A percentile compares a stretch with the other conserved stretches of the same genome.
These are phyloP conservation scores for Pollimyrus isidori DNA, from an alignment of 2,113 vertebrate species.

Conservation along the genomic window DNA sequence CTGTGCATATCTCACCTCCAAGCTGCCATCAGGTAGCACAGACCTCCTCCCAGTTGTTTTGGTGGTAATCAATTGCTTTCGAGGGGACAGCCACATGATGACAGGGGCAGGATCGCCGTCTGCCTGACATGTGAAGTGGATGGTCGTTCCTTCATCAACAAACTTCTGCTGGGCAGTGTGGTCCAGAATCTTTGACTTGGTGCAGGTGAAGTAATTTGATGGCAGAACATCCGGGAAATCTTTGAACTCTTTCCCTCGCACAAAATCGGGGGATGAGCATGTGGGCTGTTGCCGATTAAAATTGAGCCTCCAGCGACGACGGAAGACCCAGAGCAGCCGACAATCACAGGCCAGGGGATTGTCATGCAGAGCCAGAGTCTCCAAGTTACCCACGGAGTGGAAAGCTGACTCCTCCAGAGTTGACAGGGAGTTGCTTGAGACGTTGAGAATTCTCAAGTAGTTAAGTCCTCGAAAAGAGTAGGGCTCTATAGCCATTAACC, in stretches of 20 bases:
- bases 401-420: constrained; percentile 91
- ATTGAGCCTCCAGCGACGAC: constrained; percentile 89
- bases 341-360: constrained; percentile 96
- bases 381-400: constrained; percentile 93
- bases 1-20: constrained; percentile 96
- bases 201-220: constrained; percentile 84
- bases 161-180: constrained; percentile 83
- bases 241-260: constrained; percentile 93
- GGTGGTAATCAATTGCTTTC: constrained; percentile 88
- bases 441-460: constrained; percentile 87
- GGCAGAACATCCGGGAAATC: constrained; percentile 88
- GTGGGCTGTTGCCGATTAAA: constrained; percentile 90
- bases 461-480: constrained; percentile 92
- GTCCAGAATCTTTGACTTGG: constrained; percentile 83
- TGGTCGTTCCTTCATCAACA: constrained; percentile 90
- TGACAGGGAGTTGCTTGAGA: constrained; percentile 83
- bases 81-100: constrained; percentile 89
- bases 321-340: constrained; percentile 93
- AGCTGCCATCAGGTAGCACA: constrained; percentile 80
- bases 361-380: constrained; percentile 86
- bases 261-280: constrained; percentile 76
- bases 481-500: constrained; percentile 77
- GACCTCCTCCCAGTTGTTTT: constrained; percentile 87
- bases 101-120: constrained; percentile 82
- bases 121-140: constrained; percentile 82